These are phyloP conservation scores for Danio choprae DNA, from an alignment of 2,797 vertebrate species.

Conservation along the genomic window DNA sequence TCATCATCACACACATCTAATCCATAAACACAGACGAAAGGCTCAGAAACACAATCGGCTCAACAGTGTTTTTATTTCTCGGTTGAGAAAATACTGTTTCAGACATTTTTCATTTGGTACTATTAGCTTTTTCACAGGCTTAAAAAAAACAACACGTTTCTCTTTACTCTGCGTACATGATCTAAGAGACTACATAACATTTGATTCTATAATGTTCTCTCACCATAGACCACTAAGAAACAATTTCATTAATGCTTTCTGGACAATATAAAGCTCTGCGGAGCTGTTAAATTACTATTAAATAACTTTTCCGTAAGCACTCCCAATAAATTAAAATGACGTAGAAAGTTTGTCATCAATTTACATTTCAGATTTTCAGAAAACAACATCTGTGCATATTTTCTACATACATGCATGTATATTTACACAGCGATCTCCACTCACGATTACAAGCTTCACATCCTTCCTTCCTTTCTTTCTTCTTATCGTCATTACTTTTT, in stretches of 20 bases:
- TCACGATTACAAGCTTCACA: constrained; percentile 29
- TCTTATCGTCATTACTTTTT: background rate
- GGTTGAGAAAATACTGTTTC: constrained; percentile 79
- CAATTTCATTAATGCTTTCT: constrained; percentile 70
- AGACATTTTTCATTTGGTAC: constrained; percentile 51
- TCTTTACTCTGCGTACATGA: constrained; percentile 44
- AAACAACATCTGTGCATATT: constrained; percentile 84
- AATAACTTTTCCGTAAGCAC: constrained; percentile 79
- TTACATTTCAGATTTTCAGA: constrained; percentile 79
- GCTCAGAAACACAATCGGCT: constrained; percentile 56
- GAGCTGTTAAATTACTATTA: constrained; percentile 77
- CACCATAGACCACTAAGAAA: constrained; percentile 63
- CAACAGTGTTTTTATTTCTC: constrained; percentile 80
- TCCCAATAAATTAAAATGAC: constrained; percentile 82
- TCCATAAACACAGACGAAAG: background rate
- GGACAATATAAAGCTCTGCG: constrained; percentile 76
- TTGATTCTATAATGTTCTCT: constrained; percentile 41
- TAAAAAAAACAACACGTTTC: constrained; percentile 44
- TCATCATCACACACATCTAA: background rate
- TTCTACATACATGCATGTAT: constrained; percentile 81
- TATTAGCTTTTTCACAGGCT: constrained; percentile 55
- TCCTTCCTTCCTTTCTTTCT: background rate
- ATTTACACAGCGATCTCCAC: constrained; percentile 47
- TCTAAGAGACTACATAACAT: constrained; percentile 45
- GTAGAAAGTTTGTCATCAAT: constrained; percentile 81